Conservation (phyloP, 2,888 invertebrate species). For the Stomorhina lunata region DNA sequence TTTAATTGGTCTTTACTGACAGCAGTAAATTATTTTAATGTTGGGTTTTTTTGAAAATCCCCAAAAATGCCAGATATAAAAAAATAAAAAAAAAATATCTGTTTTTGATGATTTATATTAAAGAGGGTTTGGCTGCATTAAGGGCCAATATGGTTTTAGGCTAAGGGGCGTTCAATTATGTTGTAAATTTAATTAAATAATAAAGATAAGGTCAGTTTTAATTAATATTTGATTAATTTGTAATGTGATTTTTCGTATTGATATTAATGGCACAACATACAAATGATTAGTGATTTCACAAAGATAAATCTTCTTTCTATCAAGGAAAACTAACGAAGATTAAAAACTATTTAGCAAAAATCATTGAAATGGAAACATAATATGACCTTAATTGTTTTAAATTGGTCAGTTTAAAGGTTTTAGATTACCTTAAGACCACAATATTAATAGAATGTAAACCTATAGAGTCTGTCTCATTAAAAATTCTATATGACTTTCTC, state of each 20-base stretch:
- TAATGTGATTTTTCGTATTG: neutral
- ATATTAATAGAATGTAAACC: neutral
- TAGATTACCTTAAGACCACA: neutral
- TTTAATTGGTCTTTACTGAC: constrained; percentile 44
- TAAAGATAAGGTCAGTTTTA: constrained; percentile 46
- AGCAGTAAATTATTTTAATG: constrained; percentile 8
- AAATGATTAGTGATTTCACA: too few relatives aligned
- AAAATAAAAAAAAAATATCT: neutral
- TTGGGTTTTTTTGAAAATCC: neutral
- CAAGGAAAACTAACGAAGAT: too few relatives aligned
- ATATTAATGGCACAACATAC: too few relatives aligned
- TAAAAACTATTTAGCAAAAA: too few relatives aligned
- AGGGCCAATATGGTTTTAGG: neutral
- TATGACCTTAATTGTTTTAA: too few relatives aligned
- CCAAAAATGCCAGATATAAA: neutral
- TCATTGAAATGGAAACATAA: too few relatives aligned
- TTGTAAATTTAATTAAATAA: constrained; percentile 54
- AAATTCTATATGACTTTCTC: neutral
- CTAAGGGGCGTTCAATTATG: constrained; percentile 52
- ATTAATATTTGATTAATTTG: constrained; percentile 54
- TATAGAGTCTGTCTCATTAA: neutral
- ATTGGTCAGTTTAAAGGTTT: neutral
- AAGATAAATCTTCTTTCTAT: too few relatives aligned
- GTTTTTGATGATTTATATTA: neutral
- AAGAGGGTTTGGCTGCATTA: neutral